Evolutionary conservation across 2,888 invertebrate species (phyloP), one percentile per base, ranked within the genome.

Genomic region (Pachymerium ferrugineum): DNA sequence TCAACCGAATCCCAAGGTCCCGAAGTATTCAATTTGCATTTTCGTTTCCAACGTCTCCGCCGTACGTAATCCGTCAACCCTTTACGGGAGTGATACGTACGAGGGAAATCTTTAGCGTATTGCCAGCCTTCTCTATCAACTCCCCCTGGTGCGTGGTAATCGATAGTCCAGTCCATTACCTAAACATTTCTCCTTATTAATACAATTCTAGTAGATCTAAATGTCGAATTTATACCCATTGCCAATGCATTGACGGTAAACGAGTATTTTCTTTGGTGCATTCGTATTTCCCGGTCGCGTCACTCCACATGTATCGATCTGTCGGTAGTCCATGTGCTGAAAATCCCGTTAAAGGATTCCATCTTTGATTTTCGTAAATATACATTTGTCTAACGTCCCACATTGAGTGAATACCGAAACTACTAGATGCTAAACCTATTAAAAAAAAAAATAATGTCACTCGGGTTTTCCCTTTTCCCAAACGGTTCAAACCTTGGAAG

Each of bases 41-140:
- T 89, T 78, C 93, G 77, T 72, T 77, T 74, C 94, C 94, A 94
- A 72, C 93, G 85, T 62, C 93, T 85, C 14, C 94, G 86, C 28
- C 95, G 86, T 0, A 94, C 94, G 80, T 93, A 93, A 83, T 95
- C 95, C 0, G 93, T 93, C 77, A 94, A 90, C 77, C 90, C 87
- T 83, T 93, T 94, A 78, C 89, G 88, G 0, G 90, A 89, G 80
- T 94, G 94, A 82, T 93, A 95, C 10, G 89, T 88, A 0, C 92
- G 88, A 0, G 94, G 93, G 81, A 96, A 95, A 83, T 95, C 94
- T 0, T 92, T 90, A 0, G 95, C 94, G 83, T 95, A 96, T 81
- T 96, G 96, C 96, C 96, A 96, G 1, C 96, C 96, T 77, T 94
- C 93, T 75, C 88, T 87, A 82, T 96, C 95, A 0, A 92, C 93